Base-by-base conservation (phyloP, 1,140 invertebrate genomes). In the Hirudo medicinalis region DNA sequence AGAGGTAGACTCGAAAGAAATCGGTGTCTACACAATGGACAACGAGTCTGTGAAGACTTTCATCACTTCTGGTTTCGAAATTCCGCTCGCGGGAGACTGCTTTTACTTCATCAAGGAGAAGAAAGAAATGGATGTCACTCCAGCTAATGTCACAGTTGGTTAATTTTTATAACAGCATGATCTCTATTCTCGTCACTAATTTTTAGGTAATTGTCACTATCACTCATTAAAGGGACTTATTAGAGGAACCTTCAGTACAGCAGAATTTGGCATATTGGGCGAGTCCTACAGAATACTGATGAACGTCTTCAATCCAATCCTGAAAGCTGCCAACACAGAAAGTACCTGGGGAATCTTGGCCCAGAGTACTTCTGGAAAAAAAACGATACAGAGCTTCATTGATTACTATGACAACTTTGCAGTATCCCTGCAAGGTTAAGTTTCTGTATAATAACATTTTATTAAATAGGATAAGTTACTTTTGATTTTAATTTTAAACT, bases 81-180 rank as follows among this genome's bases (percentile, higher is more conserved):
- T 77, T 11, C 74, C 74, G 67, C 72, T 78, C 22, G 71, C 54
- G 36, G 77, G 76, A 22, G 70, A 70, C 36, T 78, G 77, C 74
- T 40, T 78, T 9, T 79, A 76, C 54, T 79, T 79, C 53, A 63
- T 76, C 3, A 70, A 76, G 22, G 75, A 75, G 22, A 78, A 76
- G 69, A 71, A 63, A 27, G 77, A 77, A 53, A 43, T 75, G 22
- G 74, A 71, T 3, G 22, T 71, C 6, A 71, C 55, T 32, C 17
- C 32, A 19, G 27, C 25, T 9, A 71, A 29, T 32, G 70, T 60
- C 40, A 40, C n/a, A 22, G 69, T 70, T 53, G 29, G 43, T 27
- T 8, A 17, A 49, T 15, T 49, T 17, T 15, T 49, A 15, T 63
- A 63, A n/a, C 19, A 63, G 29, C 22, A 0, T 63, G 22, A 25